Percentiles rank a stretch among this genome's conserved stretches.
Conservation (phyloP, 2,113 vertebrate species). For the Gadus chalcogrammus region DNA sequence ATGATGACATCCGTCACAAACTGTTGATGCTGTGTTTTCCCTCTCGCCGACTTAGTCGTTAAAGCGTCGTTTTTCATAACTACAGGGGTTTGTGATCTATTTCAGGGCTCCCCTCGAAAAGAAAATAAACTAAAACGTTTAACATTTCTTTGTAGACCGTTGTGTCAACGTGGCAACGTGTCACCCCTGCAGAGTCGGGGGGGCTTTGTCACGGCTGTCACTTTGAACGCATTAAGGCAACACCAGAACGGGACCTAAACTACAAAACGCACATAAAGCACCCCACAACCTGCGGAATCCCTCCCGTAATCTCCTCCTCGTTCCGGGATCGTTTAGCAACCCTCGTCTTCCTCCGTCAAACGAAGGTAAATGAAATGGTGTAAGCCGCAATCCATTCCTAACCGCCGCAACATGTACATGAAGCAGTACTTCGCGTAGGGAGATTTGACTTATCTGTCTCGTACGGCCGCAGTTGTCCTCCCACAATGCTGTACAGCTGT, state of each 20-base stretch:
- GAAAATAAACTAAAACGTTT: too few relatives aligned
- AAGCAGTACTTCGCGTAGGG: slow-evolving; percentile 27
- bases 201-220: background rate
- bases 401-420: slow-evolving; percentile 22
- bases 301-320: background rate
- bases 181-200: background rate
- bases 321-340: slow-evolving; percentile 18
- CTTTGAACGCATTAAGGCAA: slow-evolving; percentile 1
- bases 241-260: background rate
- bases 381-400: slow-evolving; percentile 13
- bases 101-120: too few relatives aligned
- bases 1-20: background rate
- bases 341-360: background rate
- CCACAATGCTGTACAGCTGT: too few relatives aligned
- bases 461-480: slow-evolving; percentile 4
- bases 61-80: background rate
- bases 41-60: background rate
- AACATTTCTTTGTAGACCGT: too few relatives aligned
- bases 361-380: slow-evolving; percentile 10
- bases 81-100: too few relatives aligned
- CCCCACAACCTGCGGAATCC: slow-evolving; percentile 12
- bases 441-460: slow-evolving; percentile 32
- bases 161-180: background rate
- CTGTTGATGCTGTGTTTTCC: background rate
- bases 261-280: background rate